Base-by-base conservation (phyloP, 2,113 vertebrate genomes). In the Platichthys stellatus region DNA sequence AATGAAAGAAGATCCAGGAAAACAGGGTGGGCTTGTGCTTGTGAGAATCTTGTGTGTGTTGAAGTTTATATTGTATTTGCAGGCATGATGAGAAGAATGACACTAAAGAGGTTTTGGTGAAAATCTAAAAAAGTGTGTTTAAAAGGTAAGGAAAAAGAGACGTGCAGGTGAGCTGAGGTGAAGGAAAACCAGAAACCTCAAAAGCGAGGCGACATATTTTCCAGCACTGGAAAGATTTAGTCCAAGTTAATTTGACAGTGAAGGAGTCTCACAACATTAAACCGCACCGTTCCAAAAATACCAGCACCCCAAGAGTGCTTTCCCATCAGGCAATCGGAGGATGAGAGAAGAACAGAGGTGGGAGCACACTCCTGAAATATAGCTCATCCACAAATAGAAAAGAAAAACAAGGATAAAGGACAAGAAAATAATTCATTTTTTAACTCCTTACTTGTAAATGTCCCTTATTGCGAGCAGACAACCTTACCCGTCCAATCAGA, bases 401-500 rank as follows among this genome's bases (percentile, higher is more conserved):
- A 23, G 31, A 61, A 62, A 65, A 59, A 23, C 35, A 38, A 43
- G 40, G 23, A 81, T 21, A n/a, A n/a, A 71, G n/a, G 49, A 67
- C 13, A 9, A 56, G 18, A 76, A n/a, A 47, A 74, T 56, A 56
- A 76, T 75, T 65, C 3, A 49, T 63, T 69, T 72, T 53, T 69
- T 68, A 47, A 26, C 45, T 64, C 47, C 49, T 61, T 63, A 67
- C 47, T 66, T 59, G 9, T 71, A n/a, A 58, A 21, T 68, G 51
- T 86, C 80, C 18, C 76, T 78, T 79, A 85, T 72, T 74, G 31
- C 43, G 57, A 63, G 60, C 70, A 74, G 75, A 88, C 82, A 84
- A 81, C 51, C 13, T 59, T 2, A 58, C 62, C 72, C 43, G 59
- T 84, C 77, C 75, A 62, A 82, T 86, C 80, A 86, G 63, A 81